Evolutionary conservation across 2,113 vertebrate species (phyloP).

Genomic region (Grantiella picta): DNA sequence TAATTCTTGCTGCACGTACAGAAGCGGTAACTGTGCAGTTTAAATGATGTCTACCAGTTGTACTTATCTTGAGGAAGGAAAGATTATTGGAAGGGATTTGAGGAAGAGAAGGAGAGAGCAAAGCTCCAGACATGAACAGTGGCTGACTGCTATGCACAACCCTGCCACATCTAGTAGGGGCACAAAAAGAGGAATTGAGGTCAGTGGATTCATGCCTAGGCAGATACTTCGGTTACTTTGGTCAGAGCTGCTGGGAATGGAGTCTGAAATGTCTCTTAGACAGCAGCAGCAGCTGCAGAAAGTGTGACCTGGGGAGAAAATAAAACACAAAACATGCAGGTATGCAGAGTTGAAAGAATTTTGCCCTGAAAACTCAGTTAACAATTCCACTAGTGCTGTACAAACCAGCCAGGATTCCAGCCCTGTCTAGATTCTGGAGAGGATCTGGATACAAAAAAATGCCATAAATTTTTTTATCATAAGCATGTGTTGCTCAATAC

Average conservation of each 20-base stretch:
- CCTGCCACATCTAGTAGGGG: not conserved
- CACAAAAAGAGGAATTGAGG: not conserved
- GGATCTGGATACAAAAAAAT: not conserved
- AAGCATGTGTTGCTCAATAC: not conserved
- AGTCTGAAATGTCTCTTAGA: not conserved
- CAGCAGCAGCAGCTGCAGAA: constrained; percentile 2
- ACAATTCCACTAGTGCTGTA: not conserved
- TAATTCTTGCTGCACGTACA: not conserved
- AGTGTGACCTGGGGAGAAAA: not conserved
- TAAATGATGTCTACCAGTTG: not conserved
- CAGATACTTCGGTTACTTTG: not conserved
- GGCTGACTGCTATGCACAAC: not conserved
- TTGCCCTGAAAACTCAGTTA: not conserved
- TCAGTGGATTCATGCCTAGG: not conserved
- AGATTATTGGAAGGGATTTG: not conserved
- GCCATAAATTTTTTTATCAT: not conserved
- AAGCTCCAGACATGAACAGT: not conserved
- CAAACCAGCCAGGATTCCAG: not conserved
- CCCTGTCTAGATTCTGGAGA: not conserved
- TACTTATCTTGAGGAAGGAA: not conserved
- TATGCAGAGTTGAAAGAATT: not conserved
- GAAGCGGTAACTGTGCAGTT: not conserved
- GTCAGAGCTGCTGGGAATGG: not conserved
- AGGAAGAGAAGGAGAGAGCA: not conserved
- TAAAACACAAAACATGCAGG: not conserved